Evolutionary conservation across 2,888 invertebrate genomes (phyloP).

Genomic region (Trissonchulus sp.): DNA sequence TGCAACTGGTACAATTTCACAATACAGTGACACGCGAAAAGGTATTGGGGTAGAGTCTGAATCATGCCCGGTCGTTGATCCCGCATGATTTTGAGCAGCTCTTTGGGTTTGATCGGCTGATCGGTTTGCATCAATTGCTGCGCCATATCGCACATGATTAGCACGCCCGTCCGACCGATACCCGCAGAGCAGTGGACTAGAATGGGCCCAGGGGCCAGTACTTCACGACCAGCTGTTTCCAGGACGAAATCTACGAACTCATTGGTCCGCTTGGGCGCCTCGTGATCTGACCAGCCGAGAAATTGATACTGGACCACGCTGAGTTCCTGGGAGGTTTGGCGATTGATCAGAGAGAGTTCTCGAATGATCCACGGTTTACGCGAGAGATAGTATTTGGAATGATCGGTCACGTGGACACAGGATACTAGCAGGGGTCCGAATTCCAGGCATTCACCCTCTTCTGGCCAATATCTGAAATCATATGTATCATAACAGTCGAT

Average conservation of each 20-base stretch:
- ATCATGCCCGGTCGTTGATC: constrained; percentile 34
- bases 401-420: constrained; percentile 20
- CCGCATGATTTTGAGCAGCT: constrained; percentile 26
- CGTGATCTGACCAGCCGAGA: constrained; percentile 35
- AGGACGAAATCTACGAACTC: constrained; percentile 28
- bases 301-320: constrained; percentile 26
- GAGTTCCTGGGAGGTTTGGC: constrained; percentile 20
- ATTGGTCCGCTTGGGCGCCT: constrained; percentile 29
- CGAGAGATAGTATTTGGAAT: not conserved
- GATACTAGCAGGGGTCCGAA: constrained; percentile 23
- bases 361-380: constrained; percentile 1
- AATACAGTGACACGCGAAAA: constrained; percentile 30
- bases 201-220: constrained; percentile 24
- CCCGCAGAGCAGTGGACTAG: constrained; percentile 35
- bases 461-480: constrained; percentile 32
- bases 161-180: constrained; percentile 34
- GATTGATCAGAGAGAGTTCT: constrained; percentile 29
- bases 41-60: constrained; percentile 33
- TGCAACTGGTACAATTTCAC: constrained; percentile 15
- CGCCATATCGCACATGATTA: constrained; percentile 31
- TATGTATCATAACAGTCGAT: not conserved
- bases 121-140: constrained; percentile 18
- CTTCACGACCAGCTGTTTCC: not conserved
- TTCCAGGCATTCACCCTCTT: constrained; percentile 22
- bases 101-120: constrained; percentile 27